phyloP scores from a whole-genome alignment of 2,888 invertebrate genomes.

The Melanophora roralis region DNA sequence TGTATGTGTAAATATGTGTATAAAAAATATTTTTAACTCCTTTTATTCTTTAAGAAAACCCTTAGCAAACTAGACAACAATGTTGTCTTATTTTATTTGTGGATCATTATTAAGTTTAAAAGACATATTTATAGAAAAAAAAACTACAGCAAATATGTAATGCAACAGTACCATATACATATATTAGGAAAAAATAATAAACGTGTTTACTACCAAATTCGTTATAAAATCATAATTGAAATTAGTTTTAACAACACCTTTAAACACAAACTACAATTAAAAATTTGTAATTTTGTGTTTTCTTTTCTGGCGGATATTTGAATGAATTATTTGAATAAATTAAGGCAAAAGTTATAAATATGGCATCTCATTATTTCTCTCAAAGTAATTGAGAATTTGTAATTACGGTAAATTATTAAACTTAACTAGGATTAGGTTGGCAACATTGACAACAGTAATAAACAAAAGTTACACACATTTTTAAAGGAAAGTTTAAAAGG shows the following conservation, averaged over 20 bases:
- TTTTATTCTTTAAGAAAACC: conserved; percentile 12
- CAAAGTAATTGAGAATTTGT: background rate
- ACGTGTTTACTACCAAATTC: conserved; percentile 34
- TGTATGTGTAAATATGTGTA: background rate
- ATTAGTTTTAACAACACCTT: background rate
- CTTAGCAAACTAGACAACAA: conserved; percentile 29
- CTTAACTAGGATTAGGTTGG: no score
- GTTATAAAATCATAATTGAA: conserved; percentile 42
- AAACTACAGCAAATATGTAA: no score
- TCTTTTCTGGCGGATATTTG: no score
- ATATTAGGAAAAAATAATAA: conserved; percentile 3
- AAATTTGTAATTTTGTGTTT: background rate
- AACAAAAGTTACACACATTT: no score
- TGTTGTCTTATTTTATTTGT: conserved; percentile 49
- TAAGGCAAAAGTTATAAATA: no score
- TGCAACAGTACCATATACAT: conserved; percentile 6
- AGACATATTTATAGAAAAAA: conserved; percentile 48
- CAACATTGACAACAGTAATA: no score
- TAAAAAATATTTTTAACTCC: background rate
- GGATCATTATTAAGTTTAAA: conserved; percentile 47
- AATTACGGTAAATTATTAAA: no score
- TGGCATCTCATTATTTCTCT: background rate
- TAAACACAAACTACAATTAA: background rate
- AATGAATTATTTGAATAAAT: no score
- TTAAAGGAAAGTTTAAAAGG: no score